Evolutionary conservation across 2,113 vertebrate genomes (phyloP).

Genomic region (Cathartes aura): DNA sequence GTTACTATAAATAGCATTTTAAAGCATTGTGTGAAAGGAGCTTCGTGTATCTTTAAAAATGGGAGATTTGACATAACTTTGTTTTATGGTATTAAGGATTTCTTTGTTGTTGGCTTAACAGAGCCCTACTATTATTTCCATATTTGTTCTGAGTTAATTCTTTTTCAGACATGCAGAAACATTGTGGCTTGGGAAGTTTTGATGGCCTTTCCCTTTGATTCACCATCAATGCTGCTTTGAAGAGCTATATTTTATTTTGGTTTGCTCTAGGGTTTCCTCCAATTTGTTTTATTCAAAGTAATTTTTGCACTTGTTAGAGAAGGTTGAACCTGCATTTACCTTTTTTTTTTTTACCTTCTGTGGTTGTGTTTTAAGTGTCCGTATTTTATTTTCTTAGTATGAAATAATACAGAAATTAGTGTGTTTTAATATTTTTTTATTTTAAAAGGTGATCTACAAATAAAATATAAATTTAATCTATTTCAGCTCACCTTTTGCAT

Average conservation of each 20-base stretch:
- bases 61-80: conserved; percentile 74
- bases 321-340: neutral
- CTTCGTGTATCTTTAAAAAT: conserved; percentile 69
- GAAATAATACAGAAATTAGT: neutral
- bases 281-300: conserved; percentile 60
- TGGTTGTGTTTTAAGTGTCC: neutral
- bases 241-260: conserved; percentile 57
- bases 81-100: conserved; percentile 75
- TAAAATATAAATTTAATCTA: neutral
- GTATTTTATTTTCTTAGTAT: neutral
- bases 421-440: neutral
- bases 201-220: conserved; percentile 74
- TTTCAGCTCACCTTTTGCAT: neutral
- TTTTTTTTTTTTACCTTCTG: neutral
- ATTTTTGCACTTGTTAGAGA: conserved; percentile 61
- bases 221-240: conserved; percentile 70
- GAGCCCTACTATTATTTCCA: conserved; percentile 74
- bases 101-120: conserved; percentile 80
- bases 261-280: conserved; percentile 59
- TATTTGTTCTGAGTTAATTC: conserved; percentile 77
- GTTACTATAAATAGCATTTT: conserved; percentile 76
- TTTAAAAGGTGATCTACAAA: neutral
- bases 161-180: conserved; percentile 71
- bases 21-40: conserved; percentile 67
- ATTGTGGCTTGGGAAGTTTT: conserved; percentile 67